Conservation (phyloP, 2,888 invertebrate genomes). For the Actias luna region DNA sequence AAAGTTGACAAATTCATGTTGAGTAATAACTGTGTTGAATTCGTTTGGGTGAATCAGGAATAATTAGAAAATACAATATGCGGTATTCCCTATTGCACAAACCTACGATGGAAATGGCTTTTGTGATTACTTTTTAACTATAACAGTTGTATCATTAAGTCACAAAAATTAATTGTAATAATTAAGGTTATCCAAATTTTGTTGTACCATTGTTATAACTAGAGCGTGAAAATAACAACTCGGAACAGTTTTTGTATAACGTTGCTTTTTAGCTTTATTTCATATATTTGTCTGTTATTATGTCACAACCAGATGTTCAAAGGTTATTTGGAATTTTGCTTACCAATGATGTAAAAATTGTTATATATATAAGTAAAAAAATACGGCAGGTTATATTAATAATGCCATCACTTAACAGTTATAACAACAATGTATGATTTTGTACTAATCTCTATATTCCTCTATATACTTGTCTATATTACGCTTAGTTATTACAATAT, state of each 20-base stretch:
- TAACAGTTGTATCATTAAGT: no score
- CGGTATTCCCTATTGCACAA: neutral
- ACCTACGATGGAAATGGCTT: neutral
- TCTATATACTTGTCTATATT: slow-evolving; percentile 31
- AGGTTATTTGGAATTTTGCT: neutral
- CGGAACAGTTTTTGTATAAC: no score
- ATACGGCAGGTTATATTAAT: slow-evolving; percentile 24
- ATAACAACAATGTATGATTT: slow-evolving; percentile 30
- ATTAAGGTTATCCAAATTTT: no score
- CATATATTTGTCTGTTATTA: neutral
- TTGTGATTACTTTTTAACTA: no score
- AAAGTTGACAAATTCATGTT: neutral
- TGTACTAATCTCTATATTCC: slow-evolving; percentile 31
- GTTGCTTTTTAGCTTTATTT: no score
- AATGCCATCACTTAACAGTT: slow-evolving; percentile 19
- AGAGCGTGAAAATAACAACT: no score
- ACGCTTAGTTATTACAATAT: slow-evolving; percentile 34
- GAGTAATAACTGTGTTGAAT: neutral
- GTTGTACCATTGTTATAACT: no score
- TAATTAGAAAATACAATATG: neutral
- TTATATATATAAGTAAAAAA: neutral
- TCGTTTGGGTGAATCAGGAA: neutral
- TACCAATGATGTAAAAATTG: neutral
- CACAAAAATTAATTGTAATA: no score
- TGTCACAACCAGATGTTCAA: neutral